Evolutionary conservation across 2,888 invertebrate genomes (phyloP).

Genomic region (Philaethria dido): DNA sequence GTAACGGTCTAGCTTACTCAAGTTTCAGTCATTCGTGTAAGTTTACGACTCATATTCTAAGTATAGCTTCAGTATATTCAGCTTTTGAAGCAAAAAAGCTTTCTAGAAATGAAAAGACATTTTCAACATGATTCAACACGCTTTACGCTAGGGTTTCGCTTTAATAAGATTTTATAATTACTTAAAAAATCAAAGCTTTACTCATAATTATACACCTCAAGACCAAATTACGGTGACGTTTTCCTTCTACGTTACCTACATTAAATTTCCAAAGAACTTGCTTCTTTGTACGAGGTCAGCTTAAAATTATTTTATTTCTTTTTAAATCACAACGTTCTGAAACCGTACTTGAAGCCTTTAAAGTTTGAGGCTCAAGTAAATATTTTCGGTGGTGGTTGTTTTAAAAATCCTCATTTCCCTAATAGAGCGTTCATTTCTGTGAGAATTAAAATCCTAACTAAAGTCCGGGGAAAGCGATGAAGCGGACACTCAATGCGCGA

Average conservation of each 20-base stretch:
- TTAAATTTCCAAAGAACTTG: slow-evolving; percentile 14
- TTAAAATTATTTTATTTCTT: slow-evolving; percentile 4
- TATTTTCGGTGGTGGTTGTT: background rate
- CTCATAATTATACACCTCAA: background rate
- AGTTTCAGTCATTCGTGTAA: slow-evolving; percentile 42
- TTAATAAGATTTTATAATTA: background rate
- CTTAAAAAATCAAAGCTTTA: background rate
- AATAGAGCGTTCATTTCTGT: background rate
- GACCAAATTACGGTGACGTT: slow-evolving; percentile 3
- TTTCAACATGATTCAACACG: slow-evolving; percentile 30
- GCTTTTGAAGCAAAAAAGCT: slow-evolving; percentile 33
- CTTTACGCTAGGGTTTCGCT: slow-evolving; percentile 8
- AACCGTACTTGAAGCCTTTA: slow-evolving; percentile 12
- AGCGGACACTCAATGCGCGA: slow-evolving; percentile 48
- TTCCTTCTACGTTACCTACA: background rate
- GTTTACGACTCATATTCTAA: slow-evolving; percentile 43
- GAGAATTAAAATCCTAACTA: slow-evolving; percentile 26
- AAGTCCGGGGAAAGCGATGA: slow-evolving; percentile 47
- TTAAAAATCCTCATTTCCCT: background rate
- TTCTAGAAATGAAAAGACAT: slow-evolving; percentile 21
- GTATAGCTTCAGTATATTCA: slow-evolving; percentile 37
- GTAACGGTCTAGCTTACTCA: slow-evolving; percentile 41
- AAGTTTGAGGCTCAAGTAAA: slow-evolving; percentile 5
- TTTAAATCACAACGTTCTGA: background rate
- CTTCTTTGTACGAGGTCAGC: slow-evolving; percentile 11